Evolutionary conservation across 2,113 vertebrate genomes (phyloP).

Genomic region (Cacatua alba): DNA sequence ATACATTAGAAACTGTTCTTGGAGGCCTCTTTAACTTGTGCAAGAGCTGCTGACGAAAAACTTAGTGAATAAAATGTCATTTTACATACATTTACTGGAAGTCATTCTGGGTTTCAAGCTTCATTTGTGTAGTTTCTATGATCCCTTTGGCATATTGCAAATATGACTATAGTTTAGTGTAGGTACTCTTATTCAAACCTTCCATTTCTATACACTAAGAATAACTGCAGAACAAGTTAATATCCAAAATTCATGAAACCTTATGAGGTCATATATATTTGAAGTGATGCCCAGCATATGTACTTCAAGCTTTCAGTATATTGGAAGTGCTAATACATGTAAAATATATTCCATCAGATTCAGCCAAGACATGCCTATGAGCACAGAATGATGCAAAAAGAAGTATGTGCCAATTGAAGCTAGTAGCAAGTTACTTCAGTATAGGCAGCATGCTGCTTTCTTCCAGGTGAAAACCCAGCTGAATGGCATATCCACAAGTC

Average conservation of each 20-base stretch:
- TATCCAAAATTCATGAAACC: conserved; percentile 6
- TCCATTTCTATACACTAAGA: neutral
- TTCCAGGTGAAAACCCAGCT: conserved; percentile 62
- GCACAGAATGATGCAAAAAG: conserved; percentile 36
- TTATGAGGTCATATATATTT: neutral
- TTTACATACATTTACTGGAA: neutral
- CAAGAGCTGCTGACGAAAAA: neutral
- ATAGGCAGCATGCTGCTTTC: conserved; percentile 24
- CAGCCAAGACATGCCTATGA: conserved; percentile 45
- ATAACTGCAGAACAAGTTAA: conserved; percentile 7
- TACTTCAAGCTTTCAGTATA: neutral
- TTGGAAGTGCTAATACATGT: conserved; percentile 43
- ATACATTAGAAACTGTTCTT: neutral
- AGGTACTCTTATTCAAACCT: neutral
- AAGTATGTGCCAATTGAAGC: conserved; percentile 32
- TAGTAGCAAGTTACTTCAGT: conserved; percentile 38
- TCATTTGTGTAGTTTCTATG: neutral
- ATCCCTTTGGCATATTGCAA: neutral
- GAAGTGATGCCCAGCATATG: neutral
- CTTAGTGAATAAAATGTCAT: neutral
- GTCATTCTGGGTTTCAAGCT: neutral
- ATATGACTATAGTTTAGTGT: neutral
- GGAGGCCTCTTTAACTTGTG: neutral
- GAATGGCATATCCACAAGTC: conserved; percentile 29
- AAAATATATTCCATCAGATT: conserved; percentile 44